Percentiles rank a stretch among this genome's conserved stretches.
These are phyloP conservation scores for Scarus forsteni DNA, from an alignment of 2,797 vertebrate species.

Conservation along the genomic window DNA sequence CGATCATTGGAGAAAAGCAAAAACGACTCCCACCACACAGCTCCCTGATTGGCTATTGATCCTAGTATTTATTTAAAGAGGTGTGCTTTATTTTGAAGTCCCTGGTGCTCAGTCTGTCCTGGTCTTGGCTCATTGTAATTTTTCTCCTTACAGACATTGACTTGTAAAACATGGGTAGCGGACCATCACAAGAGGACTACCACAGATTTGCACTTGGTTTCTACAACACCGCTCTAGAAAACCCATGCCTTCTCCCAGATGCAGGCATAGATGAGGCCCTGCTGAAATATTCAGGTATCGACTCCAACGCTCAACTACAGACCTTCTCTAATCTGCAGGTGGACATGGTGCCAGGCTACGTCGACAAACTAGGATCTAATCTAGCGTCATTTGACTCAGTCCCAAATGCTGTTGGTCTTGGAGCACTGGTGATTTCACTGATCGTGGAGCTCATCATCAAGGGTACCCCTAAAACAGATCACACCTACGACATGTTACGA, in stretches of 20 bases:
- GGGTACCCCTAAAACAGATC: rapidly evolving
- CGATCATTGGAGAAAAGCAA: no score
- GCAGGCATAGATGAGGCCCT: conserved; percentile 7
- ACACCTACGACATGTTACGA: not conserved
- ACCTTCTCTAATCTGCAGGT: not conserved
- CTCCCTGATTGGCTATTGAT: no score
- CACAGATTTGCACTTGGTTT: rapidly evolving
- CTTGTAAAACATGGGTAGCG: not conserved
- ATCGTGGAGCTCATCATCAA: not conserved
- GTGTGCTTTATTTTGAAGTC: no score
- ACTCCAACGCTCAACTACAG: conserved; percentile 8
- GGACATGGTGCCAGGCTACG: not conserved
- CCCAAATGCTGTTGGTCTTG: conserved; percentile 31
- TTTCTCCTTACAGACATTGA: not conserved
- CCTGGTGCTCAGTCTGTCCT: no score
- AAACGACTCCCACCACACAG: no score
- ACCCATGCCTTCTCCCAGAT: not conserved
- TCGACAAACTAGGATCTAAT: rapidly evolving
- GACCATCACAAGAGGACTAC: rapidly evolving
- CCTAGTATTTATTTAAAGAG: no score
- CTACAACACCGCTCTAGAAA: rapidly evolving
- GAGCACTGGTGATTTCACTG: conserved; percentile 29
- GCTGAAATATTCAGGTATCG: not conserved
- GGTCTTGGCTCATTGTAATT: no score
- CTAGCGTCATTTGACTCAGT: rapidly evolving